Percentiles rank a stretch among this genome's conserved stretches.
These are phyloP conservation scores for Apotomis betuletana DNA, from an alignment of 2,888 invertebrate genomes.

Conservation along the genomic window DNA sequence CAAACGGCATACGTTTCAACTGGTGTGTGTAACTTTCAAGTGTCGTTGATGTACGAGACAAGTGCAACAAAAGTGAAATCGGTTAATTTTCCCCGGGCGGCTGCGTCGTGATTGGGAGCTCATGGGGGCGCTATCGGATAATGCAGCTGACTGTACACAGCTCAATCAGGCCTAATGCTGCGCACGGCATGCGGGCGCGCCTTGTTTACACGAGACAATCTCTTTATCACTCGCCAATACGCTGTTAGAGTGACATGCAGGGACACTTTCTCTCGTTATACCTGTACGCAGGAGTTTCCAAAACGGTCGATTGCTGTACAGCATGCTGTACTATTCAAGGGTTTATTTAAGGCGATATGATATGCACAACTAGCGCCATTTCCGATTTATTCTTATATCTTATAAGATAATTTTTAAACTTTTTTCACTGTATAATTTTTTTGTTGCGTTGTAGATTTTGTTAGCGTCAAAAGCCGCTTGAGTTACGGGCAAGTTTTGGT, in stretches of 20 bases:
- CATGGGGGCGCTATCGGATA: constrained; percentile 72
- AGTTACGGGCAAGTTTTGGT: too few species aligned
- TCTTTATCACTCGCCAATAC: constrained; percentile 50
- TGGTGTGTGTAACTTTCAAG: constrained; percentile 46
- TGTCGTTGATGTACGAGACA: constrained; percentile 43
- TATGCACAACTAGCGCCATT: too few species aligned
- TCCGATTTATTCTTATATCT: too few species aligned
- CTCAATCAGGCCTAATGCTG: constrained; percentile 37
- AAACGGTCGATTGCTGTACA: constrained; percentile 16
- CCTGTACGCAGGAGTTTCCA: constrained; percentile 9
- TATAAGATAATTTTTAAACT: too few species aligned
- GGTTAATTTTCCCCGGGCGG: constrained; percentile 57
- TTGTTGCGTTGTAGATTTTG: too few species aligned
- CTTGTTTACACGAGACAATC: constrained; percentile 48
- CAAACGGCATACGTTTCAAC: constrained; percentile 26
- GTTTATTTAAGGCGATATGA: background rate
- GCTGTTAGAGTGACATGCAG: constrained; percentile 52
- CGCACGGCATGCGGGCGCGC: constrained; percentile 61
- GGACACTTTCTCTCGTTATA: constrained; percentile 57
- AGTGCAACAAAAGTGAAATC: constrained; percentile 74
- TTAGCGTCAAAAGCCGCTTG: too few species aligned
- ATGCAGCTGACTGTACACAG: constrained; percentile 45
- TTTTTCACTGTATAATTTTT: too few species aligned
- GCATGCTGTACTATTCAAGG: constrained; percentile 2
- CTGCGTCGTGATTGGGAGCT: constrained; percentile 50